Base-by-base conservation (phyloP, 2,797 vertebrate genomes). In the Etheostoma nigrum region DNA sequence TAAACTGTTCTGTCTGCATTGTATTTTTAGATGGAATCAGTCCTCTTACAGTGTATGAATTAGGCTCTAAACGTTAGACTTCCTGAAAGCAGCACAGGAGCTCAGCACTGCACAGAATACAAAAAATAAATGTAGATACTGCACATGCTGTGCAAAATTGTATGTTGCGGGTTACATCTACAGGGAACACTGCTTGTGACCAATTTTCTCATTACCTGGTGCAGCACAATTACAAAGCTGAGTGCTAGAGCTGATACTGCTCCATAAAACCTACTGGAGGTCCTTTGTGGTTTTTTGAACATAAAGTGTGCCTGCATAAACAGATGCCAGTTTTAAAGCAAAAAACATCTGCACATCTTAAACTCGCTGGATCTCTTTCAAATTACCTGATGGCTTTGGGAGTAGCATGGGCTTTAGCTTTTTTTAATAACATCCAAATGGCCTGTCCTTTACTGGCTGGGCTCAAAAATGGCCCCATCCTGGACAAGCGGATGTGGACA, bases 341-440 rank as follows among this genome's bases (percentile, higher is more conserved):
- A 95, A 95, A 40, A 95, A 95, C 94, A 95, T 95, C 95, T 95
- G 94, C 91, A 94, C 88, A 92, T 93, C 94, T 95, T 95, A 94
- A 94, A 95, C 87, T 86, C 27, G 65, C 90, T 94, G 95, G 93
- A 95, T 90, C 90, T 81, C 88, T 93, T 91, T 95, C 93, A 95
- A 94, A 94, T 94, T 86, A 93, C 92, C 94, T 93, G 94, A 93
- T 94, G 88, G 91, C 91, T 91, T 58, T 93, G 93, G 93, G 94
- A 95, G 88, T 60, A 81, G 74, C 73, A 30, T 13, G 47, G 85
- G 86, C 90, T 93, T 87, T 67, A 82, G 81, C 79, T 89, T 90
- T 92, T 92, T 93, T 93, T 92, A 92, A 94, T 94, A 94, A 91
- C 89, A 86, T 90, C 91, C 92, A 92, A 94, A 93, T 91, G 89